phyloP scores from a whole-genome alignment of 2,113 vertebrate species.

The Gnathonemus longibarbis region DNA sequence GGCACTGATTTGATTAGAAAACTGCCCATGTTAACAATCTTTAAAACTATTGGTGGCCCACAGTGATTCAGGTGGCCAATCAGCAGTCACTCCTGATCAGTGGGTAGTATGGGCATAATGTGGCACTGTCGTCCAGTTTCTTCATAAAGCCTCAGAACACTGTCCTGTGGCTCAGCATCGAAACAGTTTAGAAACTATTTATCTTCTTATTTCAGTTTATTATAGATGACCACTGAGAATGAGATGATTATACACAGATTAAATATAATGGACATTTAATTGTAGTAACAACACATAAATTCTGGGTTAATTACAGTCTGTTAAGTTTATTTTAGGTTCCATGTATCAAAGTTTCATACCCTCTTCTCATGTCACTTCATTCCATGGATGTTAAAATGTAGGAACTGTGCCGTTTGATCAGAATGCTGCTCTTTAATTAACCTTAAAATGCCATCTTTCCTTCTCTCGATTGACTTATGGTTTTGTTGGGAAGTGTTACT shows the following conservation, averaged over 20 bases:
- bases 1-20: not conserved
- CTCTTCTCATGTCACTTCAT: not conserved
- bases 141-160: not conserved
- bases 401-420: not conserved
- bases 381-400: not conserved
- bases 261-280: conserved; percentile 7
- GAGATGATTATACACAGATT: not conserved
- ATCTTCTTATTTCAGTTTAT: not conserved
- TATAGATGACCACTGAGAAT: not conserved
- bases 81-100: not conserved
- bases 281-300: not conserved
- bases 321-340: conserved; percentile 3
- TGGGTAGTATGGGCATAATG: not conserved
- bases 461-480: not conserved
- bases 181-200: not conserved
- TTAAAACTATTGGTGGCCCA: not conserved
- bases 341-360: not conserved
- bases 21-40: not conserved
- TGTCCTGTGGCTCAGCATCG: not conserved
- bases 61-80: not conserved
- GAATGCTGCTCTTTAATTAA: not conserved
- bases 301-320: not conserved
- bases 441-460: not conserved
- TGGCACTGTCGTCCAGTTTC: not conserved
- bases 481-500: not conserved